Base-by-base conservation (phyloP, 2,113 vertebrate genomes). In the Corvus moneduloides region DNA sequence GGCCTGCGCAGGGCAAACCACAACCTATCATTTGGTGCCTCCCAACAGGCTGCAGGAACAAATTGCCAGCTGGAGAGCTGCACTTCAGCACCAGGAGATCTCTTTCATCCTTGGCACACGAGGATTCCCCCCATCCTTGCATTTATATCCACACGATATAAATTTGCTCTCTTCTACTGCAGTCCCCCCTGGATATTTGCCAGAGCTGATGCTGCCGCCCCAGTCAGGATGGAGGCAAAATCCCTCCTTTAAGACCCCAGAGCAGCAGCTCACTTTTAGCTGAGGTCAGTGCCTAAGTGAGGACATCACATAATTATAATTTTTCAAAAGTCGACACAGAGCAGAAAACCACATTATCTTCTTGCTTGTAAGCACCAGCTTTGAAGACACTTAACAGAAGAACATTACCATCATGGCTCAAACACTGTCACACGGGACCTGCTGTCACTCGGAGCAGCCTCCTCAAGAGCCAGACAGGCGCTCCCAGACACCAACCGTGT, bases 1-100 rank as follows among this genome's bases (percentile, higher is more conserved):
- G 73, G 63, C 78, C 95, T 51, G 51, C 22, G 76, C 78, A 85
- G 73, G 63, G 95, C 94, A 97, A 97, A 97, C 97, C 98, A 95
- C 97, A 98, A 11, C 75, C 72, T 9, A 81, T 35, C 91, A 58
- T 61, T 18, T 20, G 35, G 49, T 77, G 84, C 69, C 59, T 94
- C 66, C 74, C 39, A 33, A 84, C 78, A 79, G 71, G 54, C 81
- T 89, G 78, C 77, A 71, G 44, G 63, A 41, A n/a, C 74, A 63
- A 76, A 91, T 11, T 84, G 85, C 63, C 55, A 61, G 39, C 72
- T 49, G 35, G 9, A 68, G 87, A 96, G 56, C 74, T 69, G 67
- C 24, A n/a, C 68, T 48, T 4, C 74, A 27, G 51, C 64, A 24
- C 37, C 13, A 32, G 2, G 30, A 91, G 41, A 58, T 43, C 83